phyloP scores from a whole-genome alignment of 2,888 invertebrate species.

The Danaus chrysippus region DNA sequence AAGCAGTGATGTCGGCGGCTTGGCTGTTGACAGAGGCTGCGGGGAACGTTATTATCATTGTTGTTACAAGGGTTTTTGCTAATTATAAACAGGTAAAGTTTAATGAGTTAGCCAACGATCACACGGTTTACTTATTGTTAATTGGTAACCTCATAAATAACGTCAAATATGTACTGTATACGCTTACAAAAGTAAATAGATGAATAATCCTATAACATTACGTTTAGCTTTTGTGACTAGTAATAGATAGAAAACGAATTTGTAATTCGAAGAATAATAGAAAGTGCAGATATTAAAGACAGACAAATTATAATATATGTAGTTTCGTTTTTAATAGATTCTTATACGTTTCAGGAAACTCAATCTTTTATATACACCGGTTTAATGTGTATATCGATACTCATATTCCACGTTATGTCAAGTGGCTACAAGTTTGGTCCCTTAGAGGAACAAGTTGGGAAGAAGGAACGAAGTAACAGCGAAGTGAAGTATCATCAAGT shows the following conservation, averaged over 20 bases:
- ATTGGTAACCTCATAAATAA: too few relatives aligned
- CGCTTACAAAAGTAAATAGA: too few relatives aligned
- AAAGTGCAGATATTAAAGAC: too few relatives aligned
- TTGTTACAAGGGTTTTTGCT: slow-evolving; percentile 83
- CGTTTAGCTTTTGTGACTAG: too few relatives aligned
- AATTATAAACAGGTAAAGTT: slow-evolving; percentile 81
- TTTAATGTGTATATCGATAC: slow-evolving; percentile 85
- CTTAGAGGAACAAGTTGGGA: slow-evolving; percentile 26
- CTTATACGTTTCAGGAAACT: slow-evolving; percentile 77
- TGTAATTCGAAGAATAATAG: too few relatives aligned
- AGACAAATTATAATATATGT: too few relatives aligned
- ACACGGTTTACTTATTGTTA: too few relatives aligned
- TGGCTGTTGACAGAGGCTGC: slow-evolving; percentile 91
- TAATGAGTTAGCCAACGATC: too few relatives aligned
- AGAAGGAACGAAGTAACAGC: slow-evolving; percentile 43
- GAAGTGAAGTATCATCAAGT: slow-evolving; percentile 43
- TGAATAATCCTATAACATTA: too few relatives aligned
- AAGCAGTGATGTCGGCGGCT: slow-evolving; percentile 88
- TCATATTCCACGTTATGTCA: slow-evolving; percentile 80
- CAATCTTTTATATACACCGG: slow-evolving; percentile 90
- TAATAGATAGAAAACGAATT: too few relatives aligned
- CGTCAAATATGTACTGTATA: too few relatives aligned
- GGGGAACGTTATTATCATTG: slow-evolving; percentile 90
- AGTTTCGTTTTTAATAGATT: too few relatives aligned
- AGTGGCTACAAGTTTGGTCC: slow-evolving; percentile 47